Percentiles rank a stretch among this genome's conserved stretches.
phyloP scores from a whole-genome alignment of 2,797 vertebrate species.

The Cyclura pinguis region DNA sequence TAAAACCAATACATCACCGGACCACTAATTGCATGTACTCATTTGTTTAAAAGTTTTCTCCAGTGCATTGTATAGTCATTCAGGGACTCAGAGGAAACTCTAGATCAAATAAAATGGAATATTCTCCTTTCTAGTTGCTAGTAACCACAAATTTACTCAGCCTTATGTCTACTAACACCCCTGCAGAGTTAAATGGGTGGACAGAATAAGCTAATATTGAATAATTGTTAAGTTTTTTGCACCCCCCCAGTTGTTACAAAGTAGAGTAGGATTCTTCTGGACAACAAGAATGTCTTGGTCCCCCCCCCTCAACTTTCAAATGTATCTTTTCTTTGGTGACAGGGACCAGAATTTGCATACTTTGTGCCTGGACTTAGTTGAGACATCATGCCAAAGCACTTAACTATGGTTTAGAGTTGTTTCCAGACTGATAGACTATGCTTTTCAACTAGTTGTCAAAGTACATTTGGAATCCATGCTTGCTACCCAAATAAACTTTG shows the following conservation, averaged over 20 bases:
- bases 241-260: neutral
- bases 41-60: neutral
- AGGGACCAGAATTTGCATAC: neutral
- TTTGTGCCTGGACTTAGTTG: neutral
- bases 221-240: neutral
- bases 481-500: neutral
- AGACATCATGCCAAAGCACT: neutral
- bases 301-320: neutral
- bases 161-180: neutral
- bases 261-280: neutral
- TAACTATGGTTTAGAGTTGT: neutral
- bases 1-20: neutral
- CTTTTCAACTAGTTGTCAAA: neutral
- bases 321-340: neutral
- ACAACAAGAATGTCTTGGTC: neutral
- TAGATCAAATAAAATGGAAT: constrained; percentile 9
- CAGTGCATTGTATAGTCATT: constrained; percentile 2
- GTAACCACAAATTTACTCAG: constrained; percentile 17
- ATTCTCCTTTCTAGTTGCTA: constrained; percentile 1
- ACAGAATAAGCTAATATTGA: neutral
- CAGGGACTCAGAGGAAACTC: neutral
- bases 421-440: neutral
- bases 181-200: neutral
- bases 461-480: neutral
- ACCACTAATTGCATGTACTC: neutral